A percentile compares a stretch with the other conserved stretches of the same genome.
Evolutionary conservation across 1,140 invertebrate species (phyloP).

Genomic region (Hyles vespertilio): DNA sequence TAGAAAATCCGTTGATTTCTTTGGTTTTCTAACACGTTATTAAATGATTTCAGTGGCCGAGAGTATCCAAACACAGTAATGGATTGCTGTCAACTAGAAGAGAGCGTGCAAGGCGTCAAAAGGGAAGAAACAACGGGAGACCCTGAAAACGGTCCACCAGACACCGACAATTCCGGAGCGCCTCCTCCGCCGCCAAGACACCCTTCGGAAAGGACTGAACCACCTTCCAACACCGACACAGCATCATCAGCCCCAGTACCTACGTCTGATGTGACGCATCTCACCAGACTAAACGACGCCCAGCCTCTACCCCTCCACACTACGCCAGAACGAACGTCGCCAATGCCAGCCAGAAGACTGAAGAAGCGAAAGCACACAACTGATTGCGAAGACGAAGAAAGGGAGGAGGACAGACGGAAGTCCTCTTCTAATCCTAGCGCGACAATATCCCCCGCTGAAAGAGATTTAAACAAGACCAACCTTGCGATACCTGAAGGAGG

Average conservation of each 20-base stretch:
- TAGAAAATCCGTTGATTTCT: no score
- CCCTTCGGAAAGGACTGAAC: constrained; percentile 54
- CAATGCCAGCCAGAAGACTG: constrained; percentile 67
- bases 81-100: constrained; percentile 94
- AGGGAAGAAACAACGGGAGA: constrained; percentile 87
- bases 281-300: constrained; percentile 61
- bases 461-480: constrained; percentile 63
- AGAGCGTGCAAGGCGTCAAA: constrained; percentile 85
- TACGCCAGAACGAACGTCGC: constrained; percentile 64
- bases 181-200: constrained; percentile 61
- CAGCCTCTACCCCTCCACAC: constrained; percentile 66
- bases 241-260: constrained; percentile 52
- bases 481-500: constrained; percentile 59
- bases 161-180: constrained; percentile 81
- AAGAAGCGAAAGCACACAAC: constrained; percentile 69
- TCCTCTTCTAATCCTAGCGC: constrained; percentile 75
- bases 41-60: constrained; percentile 80
- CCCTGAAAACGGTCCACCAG: constrained; percentile 90
- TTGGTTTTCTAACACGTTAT: no score
- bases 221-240: constrained; percentile 48
- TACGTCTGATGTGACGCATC: constrained; percentile 62
- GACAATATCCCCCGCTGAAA: constrained; percentile 53
- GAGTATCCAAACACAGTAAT: constrained; percentile 94
- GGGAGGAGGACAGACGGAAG: constrained; percentile 73
- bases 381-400: constrained; percentile 65